Evolutionary conservation across 2,113 vertebrate genomes (phyloP), one percentile per base, ranked within the genome.

Genomic region (Pteropus alecto): DNA sequence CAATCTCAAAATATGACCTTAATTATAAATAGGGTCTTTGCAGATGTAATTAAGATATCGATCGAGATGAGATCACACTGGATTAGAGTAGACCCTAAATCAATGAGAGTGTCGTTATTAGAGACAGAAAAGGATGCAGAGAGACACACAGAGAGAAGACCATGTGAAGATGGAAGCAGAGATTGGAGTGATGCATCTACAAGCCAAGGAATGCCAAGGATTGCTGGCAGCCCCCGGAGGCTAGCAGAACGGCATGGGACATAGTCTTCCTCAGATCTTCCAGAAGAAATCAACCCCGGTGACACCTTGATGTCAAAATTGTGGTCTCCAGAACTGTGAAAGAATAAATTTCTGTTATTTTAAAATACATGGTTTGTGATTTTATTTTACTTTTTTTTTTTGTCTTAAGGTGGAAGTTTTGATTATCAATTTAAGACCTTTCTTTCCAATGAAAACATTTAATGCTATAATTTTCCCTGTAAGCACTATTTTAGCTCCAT

Each of bases 81-180:
- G 43, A 22, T 63, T 13, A 6, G 60, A 9, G 4, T 9, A 15
- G 14, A 24, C 24, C 24, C 46, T 54, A 2, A 60, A 28, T 35
- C 24, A n/a, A 6, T 2, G 35, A 10, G 12, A 9, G 1, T 1
- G 15, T 67, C n/a, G 16, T 24, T 9, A 6, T 22, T 14, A 10
- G 68, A 60, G 18, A 24, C 0, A 76, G 56, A 8, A 48, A 35
- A 8, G 3, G 60, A 4, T 38, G 43, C 35, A 2, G 5, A 7
- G 43, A 38, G 92, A 22, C 18, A 9, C 56, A 3, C 3, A 22
- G 71, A 41, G 48, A 84, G 46, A 30, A 48, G 86, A 68, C 24
- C 16, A 6, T 0, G 2, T 19, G 28, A 30, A 26, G 19, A 30
- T 9, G 7, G 30, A n/a, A 19, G 43, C 51, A n/a, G 30, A 33